Evolutionary conservation across 92 coral and sea anemone species (phyloP).

Genomic region (Anthopleura xanthogrammica): DNA sequence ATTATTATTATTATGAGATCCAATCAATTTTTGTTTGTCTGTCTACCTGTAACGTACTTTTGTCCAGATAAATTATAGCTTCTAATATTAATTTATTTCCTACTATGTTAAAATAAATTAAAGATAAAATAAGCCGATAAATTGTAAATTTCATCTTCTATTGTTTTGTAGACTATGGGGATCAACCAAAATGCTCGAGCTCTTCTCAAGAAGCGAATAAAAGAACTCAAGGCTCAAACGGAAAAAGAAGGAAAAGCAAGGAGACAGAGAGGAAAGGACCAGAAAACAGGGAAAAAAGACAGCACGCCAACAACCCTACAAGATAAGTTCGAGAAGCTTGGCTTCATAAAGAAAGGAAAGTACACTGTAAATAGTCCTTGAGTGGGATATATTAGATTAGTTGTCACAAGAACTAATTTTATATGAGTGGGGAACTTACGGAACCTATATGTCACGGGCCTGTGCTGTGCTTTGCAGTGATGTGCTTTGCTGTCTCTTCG

Average conservation of each 20-base stretch:
- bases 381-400: not conserved
- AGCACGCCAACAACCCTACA: conserved; percentile 26
- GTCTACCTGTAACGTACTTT: too few relatives aligned
- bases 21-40: too few relatives aligned
- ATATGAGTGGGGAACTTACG: not conserved
- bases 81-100: too few relatives aligned
- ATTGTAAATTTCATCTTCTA: not conserved
- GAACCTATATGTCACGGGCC: not conserved
- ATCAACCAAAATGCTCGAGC: conserved; percentile 74
- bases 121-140: too few relatives aligned
- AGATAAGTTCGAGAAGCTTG: conserved; percentile 59
- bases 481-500: too few relatives aligned
- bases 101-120: too few relatives aligned
- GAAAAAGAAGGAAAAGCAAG: conserved; percentile 81
- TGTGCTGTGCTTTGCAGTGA: too few relatives aligned
- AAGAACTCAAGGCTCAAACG: conserved; percentile 78
- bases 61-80: too few relatives aligned
- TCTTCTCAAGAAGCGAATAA: conserved; percentile 75
- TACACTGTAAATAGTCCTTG: conserved; percentile 55
- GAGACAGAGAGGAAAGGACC: conserved; percentile 74
- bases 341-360: conserved; percentile 80
- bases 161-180: conserved; percentile 70
- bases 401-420: not conserved
- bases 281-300: conserved; percentile 61
- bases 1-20: too few relatives aligned